Conservation (phyloP, 2,888 invertebrate genomes). For the Allacma fusca region DNA sequence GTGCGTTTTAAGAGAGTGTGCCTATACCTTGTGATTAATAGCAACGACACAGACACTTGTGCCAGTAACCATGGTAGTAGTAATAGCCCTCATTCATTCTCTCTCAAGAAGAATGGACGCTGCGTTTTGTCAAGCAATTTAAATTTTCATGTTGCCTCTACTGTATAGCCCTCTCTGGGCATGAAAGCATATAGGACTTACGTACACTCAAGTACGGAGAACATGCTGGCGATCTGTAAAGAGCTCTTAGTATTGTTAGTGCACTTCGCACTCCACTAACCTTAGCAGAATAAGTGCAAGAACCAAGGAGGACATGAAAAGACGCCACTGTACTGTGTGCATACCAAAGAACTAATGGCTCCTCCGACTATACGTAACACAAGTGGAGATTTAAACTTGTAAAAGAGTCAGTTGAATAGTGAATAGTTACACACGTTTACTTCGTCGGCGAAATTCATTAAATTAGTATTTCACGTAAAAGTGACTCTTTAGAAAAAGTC, state of each 20-base stretch:
- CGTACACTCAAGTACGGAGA: neutral
- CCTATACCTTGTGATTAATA: neutral
- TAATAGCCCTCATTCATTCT: slow-evolving; percentile 7
- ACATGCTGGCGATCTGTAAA: neutral
- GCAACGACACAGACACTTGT: slow-evolving; percentile 7
- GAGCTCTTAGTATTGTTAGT: neutral
- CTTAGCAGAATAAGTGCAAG: neutral
- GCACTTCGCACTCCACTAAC: neutral
- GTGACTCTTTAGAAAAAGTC: slow-evolving; percentile 28
- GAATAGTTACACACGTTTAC: neutral
- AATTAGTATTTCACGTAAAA: slow-evolving; percentile 13
- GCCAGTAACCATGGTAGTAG: slow-evolving; percentile 12
- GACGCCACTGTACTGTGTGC: neutral
- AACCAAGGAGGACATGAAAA: neutral
- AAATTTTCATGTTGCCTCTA: neutral
- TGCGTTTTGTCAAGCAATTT: neutral
- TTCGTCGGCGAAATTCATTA: slow-evolving; percentile 22
- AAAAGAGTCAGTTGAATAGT: slow-evolving; percentile 11
- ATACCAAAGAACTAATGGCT: neutral
- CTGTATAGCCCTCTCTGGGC: neutral
- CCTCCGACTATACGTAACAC: neutral
- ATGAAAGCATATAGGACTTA: neutral
- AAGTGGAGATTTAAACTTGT: slow-evolving; percentile 5
- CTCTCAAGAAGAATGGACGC: neutral
- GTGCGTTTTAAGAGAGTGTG: neutral